Percentiles rank a stretch among this genome's conserved stretches.
Conservation (phyloP, 2,888 invertebrate genomes). For the Heliothis peltigera region DNA sequence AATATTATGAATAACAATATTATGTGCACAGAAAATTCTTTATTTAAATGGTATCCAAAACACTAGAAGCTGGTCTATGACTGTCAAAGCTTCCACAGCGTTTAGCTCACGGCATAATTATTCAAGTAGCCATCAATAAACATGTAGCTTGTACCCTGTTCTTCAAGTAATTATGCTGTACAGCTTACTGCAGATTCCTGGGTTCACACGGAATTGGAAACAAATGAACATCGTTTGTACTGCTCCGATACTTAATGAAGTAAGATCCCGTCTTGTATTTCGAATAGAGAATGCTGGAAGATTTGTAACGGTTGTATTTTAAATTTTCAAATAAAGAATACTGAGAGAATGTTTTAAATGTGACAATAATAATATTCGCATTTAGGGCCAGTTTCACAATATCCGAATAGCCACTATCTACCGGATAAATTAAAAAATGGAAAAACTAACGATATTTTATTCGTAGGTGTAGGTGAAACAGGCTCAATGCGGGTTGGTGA, state of each 20-base stretch:
- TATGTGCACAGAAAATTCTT: no score
- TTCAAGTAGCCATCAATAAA: constrained; percentile 23
- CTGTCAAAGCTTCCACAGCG: no score
- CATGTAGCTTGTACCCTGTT: constrained; percentile 4
- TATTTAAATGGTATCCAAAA: neutral
- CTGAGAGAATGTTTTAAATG: no score
- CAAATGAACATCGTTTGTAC: constrained; percentile 30
- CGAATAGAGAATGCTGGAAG: neutral
- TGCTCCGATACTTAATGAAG: constrained; percentile 10
- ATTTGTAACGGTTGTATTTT: neutral
- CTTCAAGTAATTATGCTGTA: constrained; percentile 2
- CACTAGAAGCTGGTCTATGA: neutral
- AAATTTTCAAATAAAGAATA: no score
- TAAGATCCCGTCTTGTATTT: constrained; percentile 15
- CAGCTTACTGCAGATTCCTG: neutral
- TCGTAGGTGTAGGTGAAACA: no score
- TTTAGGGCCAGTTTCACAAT: no score
- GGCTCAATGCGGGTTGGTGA: no score
- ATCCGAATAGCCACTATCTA: no score
- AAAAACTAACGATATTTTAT: no score
- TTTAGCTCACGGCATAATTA: constrained; percentile 16
- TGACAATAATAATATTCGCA: no score
- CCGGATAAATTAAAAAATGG: no score
- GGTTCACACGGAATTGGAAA: constrained; percentile 11
- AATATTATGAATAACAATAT: no score